Percentiles rank a stretch among this genome's conserved stretches.
Evolutionary conservation across 2,797 vertebrate genomes (phyloP).

Genomic region (Myotis findleyi): DNA sequence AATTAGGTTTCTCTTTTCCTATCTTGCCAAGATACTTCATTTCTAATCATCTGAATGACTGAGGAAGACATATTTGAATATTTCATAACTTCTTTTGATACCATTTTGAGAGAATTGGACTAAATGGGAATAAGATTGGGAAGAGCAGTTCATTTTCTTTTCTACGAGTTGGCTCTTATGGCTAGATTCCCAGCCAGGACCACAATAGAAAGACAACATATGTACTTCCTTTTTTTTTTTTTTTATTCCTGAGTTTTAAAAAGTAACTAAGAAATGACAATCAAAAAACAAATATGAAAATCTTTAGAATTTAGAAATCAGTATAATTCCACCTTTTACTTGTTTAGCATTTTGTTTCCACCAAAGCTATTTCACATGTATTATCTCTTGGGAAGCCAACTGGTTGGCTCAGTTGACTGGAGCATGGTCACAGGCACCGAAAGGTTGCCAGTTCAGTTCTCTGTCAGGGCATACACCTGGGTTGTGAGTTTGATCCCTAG

Average conservation of each 20-base stretch:
- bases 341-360: constrained; percentile 33
- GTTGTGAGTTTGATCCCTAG: neutral
- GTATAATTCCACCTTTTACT: neutral
- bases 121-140: neutral
- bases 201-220: constrained; percentile 45
- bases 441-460: neutral
- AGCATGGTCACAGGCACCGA: neutral
- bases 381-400: neutral
- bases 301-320: constrained; percentile 58
- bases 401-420: neutral
- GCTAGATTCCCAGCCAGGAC: constrained; percentile 45
- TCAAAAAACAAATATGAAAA: constrained; percentile 35
- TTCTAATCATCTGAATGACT: constrained; percentile 34
- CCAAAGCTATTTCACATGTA: neutral
- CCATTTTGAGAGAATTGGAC: constrained; percentile 11
- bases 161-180: constrained; percentile 9
- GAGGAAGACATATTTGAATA: constrained; percentile 23
- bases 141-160: constrained; percentile 39
- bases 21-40: constrained; percentile 36
- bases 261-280: constrained; percentile 23
- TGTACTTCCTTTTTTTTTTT: neutral
- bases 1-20: constrained; percentile 2
- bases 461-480: neutral
- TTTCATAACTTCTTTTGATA: constrained; percentile 15
- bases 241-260: constrained; percentile 25